Base-by-base conservation (phyloP, 2,113 vertebrate species). In the Phalacrocorax aristotelis region DNA sequence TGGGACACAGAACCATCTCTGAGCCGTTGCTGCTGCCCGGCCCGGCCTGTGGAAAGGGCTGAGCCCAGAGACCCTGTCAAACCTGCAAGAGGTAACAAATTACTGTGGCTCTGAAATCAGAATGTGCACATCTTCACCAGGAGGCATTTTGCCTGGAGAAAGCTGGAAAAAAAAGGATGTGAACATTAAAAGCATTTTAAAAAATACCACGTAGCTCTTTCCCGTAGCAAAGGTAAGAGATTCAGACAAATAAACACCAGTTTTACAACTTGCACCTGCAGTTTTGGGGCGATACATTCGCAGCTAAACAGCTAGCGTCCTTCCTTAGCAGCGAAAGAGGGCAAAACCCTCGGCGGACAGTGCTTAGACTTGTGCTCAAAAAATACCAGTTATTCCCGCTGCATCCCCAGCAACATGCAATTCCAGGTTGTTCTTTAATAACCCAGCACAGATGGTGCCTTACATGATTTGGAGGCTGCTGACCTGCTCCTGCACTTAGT, bases 101-200 rank as follows among this genome's bases (percentile, higher is more conserved):
- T 55, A 76, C 34, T 87, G 89, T 15, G 72, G 86, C 64, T 86
- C 68, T 70, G 83, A 75, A 90, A 84, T 26, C 60, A 78, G 48
- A 51, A 62, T 27, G 69, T 21, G 83, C 48, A 70, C 36, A 18
- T 68, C 92, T 86, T 95, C 92, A 85, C 60, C 83, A 29, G 90
- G 60, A 71, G 57, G 60, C 25, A 1, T 49, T 80, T 83, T 80
- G 60, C 79, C 92, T 81, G 60, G 72, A 79, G 46, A 55, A 51
- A 87, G 88, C 72, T 93, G 85, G 69, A 83, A 93, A 48, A 78
- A 83, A 93, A 90, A 48, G 44, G 44, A 36, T 17, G 94, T 81
- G 93, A 97, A 74, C 42, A 84, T 95, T 87, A 94, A 87, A 83
- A 89, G 95, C 86, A 70, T 80, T 80, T 95, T 74, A 38, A 81